Percentiles rank a stretch among this genome's conserved stretches.
Conservation (phyloP, 2,797 vertebrate genomes). For the Hapalemur alaotrensis region DNA sequence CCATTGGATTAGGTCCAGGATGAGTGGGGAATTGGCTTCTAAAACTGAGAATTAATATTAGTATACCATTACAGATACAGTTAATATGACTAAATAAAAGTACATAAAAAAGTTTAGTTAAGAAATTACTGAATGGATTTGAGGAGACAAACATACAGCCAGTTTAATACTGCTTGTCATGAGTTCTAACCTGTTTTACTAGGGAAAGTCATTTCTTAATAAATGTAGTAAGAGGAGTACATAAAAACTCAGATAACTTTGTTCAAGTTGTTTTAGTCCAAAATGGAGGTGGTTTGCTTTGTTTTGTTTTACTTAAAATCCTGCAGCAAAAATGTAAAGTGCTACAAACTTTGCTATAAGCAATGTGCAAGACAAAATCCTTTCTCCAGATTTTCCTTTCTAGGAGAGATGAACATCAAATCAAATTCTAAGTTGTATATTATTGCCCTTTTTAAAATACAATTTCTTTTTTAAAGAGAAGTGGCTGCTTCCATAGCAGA, state of each 20-base stretch:
- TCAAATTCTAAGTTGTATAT: slow-evolving; percentile 31
- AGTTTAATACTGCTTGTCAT: not conserved
- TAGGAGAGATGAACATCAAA: not conserved
- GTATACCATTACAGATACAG: not conserved
- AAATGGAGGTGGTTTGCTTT: not conserved
- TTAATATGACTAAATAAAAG: slow-evolving; percentile 11
- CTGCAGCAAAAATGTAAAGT: slow-evolving; percentile 5
- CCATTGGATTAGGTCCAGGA: not conserved
- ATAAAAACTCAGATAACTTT: slow-evolving; percentile 21
- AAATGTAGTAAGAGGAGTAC: not conserved
- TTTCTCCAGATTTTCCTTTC: slow-evolving; percentile 16
- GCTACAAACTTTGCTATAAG: not conserved
- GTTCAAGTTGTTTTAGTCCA: not conserved
- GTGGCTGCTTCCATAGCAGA: not conserved
- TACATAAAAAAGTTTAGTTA: not conserved
- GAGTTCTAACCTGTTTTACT: not conserved
- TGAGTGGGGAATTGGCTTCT: not conserved
- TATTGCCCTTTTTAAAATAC: not conserved
- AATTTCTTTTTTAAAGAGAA: slow-evolving; percentile 28
- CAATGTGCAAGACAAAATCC: not conserved
- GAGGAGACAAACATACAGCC: not conserved
- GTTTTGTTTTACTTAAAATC: slow-evolving; percentile 32
- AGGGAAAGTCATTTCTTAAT: not conserved
- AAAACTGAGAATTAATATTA: not conserved
- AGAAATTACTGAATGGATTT: not conserved